Conservation (phyloP, 2,888 invertebrate genomes). For the Eremobia ochroleuca region DNA sequence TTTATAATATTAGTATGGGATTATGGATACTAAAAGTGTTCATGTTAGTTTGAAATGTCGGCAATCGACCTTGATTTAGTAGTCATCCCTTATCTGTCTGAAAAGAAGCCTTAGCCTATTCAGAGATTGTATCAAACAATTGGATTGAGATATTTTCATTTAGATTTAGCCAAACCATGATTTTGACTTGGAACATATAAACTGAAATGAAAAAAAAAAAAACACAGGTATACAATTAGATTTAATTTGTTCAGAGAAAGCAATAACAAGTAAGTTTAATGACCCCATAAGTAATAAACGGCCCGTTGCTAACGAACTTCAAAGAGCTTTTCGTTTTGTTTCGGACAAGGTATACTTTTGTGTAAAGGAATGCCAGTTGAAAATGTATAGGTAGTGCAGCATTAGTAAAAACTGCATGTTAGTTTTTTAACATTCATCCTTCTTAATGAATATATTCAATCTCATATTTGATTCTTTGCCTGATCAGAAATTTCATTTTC, state of each 20-base stretch:
- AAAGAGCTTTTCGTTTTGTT: slow-evolving; percentile 6
- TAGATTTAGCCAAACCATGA: neutral
- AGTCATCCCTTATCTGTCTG: too few relatives aligned
- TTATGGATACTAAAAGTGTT: too few relatives aligned
- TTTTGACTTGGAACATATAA: too few relatives aligned
- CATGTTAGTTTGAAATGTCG: neutral
- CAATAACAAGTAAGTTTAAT: slow-evolving; percentile 30
- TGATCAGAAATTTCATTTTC: too few relatives aligned
- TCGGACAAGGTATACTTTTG: neutral
- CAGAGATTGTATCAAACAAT: neutral
- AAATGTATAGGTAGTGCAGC: neutral
- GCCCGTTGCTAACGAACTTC: slow-evolving; percentile 8
- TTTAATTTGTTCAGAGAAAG: slow-evolving; percentile 29
- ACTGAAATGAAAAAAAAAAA: slow-evolving; percentile 7
- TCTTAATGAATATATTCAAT: too few relatives aligned
- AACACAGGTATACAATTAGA: neutral
- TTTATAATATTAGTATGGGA: too few relatives aligned
- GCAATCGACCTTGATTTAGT: neutral
- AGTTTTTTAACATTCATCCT: too few relatives aligned
- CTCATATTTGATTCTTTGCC: too few relatives aligned
- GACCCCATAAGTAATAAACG: slow-evolving; percentile 43
- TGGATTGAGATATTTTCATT: neutral
- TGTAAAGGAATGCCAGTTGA: neutral
- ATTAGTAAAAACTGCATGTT: too few relatives aligned
- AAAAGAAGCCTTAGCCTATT: neutral